Percentiles rank a stretch among this genome's conserved stretches.
Conservation (phyloP, 2,797 vertebrate species). For the Coluber constrictor region DNA sequence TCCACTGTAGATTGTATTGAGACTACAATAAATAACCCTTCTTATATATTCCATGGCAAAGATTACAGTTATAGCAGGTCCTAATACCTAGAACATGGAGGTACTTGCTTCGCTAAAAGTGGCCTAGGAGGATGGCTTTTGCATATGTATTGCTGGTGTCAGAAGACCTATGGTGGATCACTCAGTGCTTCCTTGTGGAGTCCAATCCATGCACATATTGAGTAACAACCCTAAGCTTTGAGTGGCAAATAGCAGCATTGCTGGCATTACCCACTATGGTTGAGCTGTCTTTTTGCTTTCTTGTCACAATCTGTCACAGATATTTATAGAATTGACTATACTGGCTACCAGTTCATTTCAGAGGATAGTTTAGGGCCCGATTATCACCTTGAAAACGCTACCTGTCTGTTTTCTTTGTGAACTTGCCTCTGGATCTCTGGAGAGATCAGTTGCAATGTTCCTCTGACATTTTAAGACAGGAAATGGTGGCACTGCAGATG, state of each 20-base stretch:
- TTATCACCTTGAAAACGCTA: not conserved
- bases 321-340: not conserved
- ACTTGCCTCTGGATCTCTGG: not conserved
- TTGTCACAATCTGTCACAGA: not conserved
- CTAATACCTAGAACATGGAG: not conserved
- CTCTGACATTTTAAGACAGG: not conserved
- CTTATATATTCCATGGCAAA: not conserved
- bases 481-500: not conserved
- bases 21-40: not conserved
- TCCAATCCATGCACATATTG: not conserved
- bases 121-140: not conserved
- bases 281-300: not conserved
- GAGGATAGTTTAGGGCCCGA: not conserved
- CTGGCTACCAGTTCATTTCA: not conserved
- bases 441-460: not conserved
- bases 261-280: not conserved
- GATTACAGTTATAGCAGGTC: not conserved
- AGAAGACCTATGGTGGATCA: not conserved
- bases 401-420: not conserved
- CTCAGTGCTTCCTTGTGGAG: not conserved
- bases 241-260: not conserved
- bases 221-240: not conserved
- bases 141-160: not conserved
- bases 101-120: not conserved
- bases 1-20: not conserved